A percentile compares a stretch with the other conserved stretches of the same genome.
These are phyloP conservation scores for Octodon degus DNA, from an alignment of 2,113 vertebrate genomes.

Conservation along the genomic window DNA sequence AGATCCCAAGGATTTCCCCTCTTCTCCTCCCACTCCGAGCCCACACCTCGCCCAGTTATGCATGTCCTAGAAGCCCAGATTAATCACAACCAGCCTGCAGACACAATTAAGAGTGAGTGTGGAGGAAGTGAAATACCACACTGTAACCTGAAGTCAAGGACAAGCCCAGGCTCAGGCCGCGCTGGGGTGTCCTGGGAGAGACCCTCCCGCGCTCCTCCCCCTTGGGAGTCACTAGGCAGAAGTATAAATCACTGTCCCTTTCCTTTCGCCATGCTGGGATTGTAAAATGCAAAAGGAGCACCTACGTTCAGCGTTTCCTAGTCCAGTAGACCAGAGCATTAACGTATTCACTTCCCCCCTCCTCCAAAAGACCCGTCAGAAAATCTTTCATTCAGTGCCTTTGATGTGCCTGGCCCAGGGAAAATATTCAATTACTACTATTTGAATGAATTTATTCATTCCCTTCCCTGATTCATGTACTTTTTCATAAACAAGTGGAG, in stretches of 20 bases:
- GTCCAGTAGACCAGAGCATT: not conserved
- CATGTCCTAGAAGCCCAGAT: accelerated
- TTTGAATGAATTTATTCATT: not conserved
- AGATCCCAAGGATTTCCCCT: accelerated
- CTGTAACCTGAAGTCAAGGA: not conserved
- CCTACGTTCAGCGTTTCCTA: not conserved
- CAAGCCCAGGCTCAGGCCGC: not conserved
- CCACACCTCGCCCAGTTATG: not conserved
- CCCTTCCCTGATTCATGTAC: not conserved
- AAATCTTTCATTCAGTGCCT: not conserved
- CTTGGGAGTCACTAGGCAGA: accelerated
- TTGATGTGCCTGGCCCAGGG: not conserved
- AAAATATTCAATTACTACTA: not conserved
- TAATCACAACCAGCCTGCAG: not conserved
- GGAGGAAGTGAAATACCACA: accelerated
- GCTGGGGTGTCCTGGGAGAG: not conserved
- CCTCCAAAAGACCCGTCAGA: not conserved
- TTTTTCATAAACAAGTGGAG: not conserved
- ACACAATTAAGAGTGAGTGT: not conserved
- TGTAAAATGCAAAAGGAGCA: not conserved
- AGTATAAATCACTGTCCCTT: accelerated
- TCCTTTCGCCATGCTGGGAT: accelerated
- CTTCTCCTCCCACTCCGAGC: not conserved
- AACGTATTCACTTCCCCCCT: not conserved
- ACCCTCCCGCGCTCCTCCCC: accelerated